Evolutionary conservation across 2,113 vertebrate genomes (phyloP).

Genomic region (Platichthys stellatus): DNA sequence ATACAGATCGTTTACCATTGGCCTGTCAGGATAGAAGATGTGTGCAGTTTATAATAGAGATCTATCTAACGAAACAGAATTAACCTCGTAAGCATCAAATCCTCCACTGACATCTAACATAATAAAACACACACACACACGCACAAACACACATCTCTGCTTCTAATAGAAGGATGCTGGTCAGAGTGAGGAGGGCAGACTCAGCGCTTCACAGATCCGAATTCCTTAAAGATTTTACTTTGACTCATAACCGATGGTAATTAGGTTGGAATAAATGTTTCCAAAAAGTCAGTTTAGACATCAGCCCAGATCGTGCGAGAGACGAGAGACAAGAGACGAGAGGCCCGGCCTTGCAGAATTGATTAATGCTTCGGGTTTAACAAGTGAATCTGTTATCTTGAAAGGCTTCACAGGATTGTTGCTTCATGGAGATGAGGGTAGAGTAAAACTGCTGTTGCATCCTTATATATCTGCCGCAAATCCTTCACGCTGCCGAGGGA

Average conservation of each 20-base stretch:
- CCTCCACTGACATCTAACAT: background rate
- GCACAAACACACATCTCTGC: background rate
- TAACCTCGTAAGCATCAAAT: background rate
- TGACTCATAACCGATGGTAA: background rate
- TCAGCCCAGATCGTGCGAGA: conserved; percentile 4
- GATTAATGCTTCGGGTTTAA: conserved; percentile 32
- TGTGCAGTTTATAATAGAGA: background rate
- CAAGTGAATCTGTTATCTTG: conserved; percentile 24
- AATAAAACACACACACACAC: conserved; percentile 21
- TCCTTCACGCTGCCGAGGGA: conserved; percentile 26
- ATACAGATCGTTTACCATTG: background rate
- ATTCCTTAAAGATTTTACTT: background rate
- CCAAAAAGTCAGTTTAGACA: background rate
- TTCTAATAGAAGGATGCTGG: too few relatives aligned
- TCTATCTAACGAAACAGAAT: background rate
- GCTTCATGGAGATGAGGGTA: conserved; percentile 14
- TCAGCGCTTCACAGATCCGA: background rate
- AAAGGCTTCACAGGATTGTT: conserved; percentile 35
- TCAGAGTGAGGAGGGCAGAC: too few relatives aligned
- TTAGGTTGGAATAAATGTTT: background rate
- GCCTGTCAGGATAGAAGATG: background rate
- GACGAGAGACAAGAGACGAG: conserved; percentile 7
- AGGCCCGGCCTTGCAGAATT: conserved; percentile 14
- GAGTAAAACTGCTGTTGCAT: conserved; percentile 25
- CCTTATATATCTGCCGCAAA: conserved; percentile 42